Evolutionary conservation across 2,113 vertebrate genomes (phyloP).

Genomic region (Siniperca chuatsi): DNA sequence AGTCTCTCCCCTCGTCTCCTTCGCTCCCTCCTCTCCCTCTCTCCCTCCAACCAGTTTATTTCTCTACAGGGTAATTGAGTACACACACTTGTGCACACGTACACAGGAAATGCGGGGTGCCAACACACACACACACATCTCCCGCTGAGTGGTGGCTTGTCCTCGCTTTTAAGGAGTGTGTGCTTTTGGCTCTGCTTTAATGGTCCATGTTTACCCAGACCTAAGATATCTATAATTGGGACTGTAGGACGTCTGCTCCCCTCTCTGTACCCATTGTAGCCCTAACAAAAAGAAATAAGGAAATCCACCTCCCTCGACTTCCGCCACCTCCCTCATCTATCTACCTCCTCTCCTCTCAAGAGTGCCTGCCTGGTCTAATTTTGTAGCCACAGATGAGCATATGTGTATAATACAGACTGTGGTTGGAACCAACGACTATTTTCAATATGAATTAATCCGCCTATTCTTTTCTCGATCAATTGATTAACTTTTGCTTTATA

Average conservation of each 20-base stretch:
- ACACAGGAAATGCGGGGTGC: conserved; percentile 56
- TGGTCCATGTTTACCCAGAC: conserved; percentile 73
- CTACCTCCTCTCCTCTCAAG: neutral
- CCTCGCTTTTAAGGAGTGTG: conserved; percentile 67
- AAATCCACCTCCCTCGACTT: conserved; percentile 17
- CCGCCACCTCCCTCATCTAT: neutral
- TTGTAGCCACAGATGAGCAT: conserved; percentile 15
- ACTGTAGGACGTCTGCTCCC: conserved; percentile 62
- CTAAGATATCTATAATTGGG: conserved; percentile 79
- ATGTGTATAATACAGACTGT: neutral
- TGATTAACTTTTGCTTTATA: neutral
- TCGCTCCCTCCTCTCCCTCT: conserved; percentile 21
- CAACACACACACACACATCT: conserved; percentile 31
- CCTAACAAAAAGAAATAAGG: conserved; percentile 42
- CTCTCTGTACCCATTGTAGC: conserved; percentile 33
- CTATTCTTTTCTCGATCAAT: neutral
- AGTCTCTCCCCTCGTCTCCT: conserved; percentile 31
- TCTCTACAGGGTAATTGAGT: conserved; percentile 75
- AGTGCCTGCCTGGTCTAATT: neutral
- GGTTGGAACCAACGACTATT: neutral
- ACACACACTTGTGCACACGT: conserved; percentile 69
- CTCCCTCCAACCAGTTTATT: conserved; percentile 61
- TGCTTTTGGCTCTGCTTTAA: conserved; percentile 77
- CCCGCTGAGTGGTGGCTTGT: conserved; percentile 74
- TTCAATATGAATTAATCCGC: neutral